These are phyloP conservation scores for Maconellicoccus hirsutus DNA, from an alignment of 1,140 invertebrate genomes.

Conservation along the genomic window DNA sequence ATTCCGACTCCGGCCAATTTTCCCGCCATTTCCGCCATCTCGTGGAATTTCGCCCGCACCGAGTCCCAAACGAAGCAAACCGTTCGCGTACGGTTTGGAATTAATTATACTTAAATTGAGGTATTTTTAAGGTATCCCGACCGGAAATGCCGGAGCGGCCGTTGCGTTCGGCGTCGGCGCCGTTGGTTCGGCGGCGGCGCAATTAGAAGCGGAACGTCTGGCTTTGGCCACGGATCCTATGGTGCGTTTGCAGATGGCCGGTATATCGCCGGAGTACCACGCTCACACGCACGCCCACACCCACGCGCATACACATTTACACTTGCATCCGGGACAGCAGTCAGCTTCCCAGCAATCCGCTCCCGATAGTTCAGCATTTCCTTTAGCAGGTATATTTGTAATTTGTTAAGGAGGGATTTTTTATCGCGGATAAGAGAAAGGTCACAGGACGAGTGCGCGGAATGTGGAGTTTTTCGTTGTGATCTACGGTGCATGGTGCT, in stretches of 20 bases:
- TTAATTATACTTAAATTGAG: not conserved
- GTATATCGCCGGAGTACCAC: conserved; percentile 66
- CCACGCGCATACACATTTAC: conserved; percentile 57
- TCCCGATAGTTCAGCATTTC: conserved; percentile 71
- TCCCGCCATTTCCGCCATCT: too few species aligned
- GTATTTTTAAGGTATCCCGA: not conserved
- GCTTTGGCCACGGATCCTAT: conserved; percentile 59
- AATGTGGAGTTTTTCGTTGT: conserved; percentile 16
- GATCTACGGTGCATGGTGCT: too few species aligned
- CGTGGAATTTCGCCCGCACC: too few species aligned
- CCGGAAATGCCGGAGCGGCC: not conserved
- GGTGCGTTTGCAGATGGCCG: conserved; percentile 71
- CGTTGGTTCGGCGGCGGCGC: not conserved
- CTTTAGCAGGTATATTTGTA: conserved; percentile 37
- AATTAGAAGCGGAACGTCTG: conserved; percentile 46
- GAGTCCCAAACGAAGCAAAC: too few species aligned
- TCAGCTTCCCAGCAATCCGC: conserved; percentile 38
- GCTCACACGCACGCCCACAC: conserved; percentile 74
- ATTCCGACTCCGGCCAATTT: too few species aligned
- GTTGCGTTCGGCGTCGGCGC: not conserved
- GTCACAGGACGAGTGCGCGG: too few species aligned
- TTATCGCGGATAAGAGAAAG: too few species aligned
- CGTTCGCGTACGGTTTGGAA: too few species aligned
- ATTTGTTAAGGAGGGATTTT: too few species aligned
- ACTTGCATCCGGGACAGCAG: conserved; percentile 42